Conservation (phyloP, 2,113 vertebrate species). For the Nycticebus coucang region DNA sequence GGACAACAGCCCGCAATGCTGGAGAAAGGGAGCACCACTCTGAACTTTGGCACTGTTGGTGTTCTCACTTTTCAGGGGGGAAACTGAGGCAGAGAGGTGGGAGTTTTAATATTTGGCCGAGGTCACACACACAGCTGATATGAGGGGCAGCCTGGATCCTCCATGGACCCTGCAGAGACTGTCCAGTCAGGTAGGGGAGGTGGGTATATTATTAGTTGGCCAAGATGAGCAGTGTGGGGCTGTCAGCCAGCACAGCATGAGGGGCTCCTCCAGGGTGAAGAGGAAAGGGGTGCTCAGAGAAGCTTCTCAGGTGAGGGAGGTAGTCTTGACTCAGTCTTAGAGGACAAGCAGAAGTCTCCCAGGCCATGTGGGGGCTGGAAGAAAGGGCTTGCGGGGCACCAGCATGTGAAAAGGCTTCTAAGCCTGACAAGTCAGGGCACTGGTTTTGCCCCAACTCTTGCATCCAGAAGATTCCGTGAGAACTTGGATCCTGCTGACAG, state of each 20-base stretch:
- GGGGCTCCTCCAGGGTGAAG: not conserved
- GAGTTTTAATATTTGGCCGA: not conserved
- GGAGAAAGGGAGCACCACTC: not conserved
- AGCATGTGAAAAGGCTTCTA: rapidly evolving
- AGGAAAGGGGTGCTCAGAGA: too few relatives aligned
- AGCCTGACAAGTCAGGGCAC: not conserved
- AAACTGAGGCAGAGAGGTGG: not conserved
- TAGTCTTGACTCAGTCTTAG: not conserved
- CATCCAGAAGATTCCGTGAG: not conserved
- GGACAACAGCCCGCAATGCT: not conserved
- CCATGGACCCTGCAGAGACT: not conserved
- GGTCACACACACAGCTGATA: rapidly evolving
- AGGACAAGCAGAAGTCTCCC: not conserved
- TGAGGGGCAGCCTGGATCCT: rapidly evolving
- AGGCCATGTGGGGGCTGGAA: not conserved
- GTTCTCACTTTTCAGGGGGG: not conserved
- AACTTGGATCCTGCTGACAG: not conserved
- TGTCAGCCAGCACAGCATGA: not conserved
- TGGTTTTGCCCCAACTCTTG: not conserved
- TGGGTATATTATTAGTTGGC: rapidly evolving
- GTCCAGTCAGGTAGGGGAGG: not conserved
- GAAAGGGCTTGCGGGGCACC: not conserved
- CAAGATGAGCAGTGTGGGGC: rapidly evolving
- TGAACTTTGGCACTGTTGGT: too few relatives aligned
- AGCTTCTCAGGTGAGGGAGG: not conserved